Evolutionary conservation across 2,797 vertebrate species (phyloP).

Genomic region (Pantherophis vulpinus): DNA sequence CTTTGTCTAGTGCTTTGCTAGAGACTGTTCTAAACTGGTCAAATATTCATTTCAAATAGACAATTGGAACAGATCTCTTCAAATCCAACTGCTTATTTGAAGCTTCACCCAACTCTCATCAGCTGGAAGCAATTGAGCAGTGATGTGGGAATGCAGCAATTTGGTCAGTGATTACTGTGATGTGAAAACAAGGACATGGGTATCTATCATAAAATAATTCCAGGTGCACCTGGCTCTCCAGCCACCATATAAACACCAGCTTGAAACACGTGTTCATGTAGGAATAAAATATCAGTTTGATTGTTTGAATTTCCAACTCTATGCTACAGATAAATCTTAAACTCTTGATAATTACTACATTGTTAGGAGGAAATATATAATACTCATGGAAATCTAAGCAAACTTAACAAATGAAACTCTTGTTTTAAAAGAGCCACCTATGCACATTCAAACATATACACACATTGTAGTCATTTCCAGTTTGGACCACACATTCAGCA

Average conservation of each 20-base stretch:
- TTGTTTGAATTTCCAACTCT: neutral
- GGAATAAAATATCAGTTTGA: neutral
- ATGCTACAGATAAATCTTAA: neutral
- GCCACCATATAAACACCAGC: neutral
- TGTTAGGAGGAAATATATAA: neutral
- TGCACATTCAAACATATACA: neutral
- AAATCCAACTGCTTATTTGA: neutral
- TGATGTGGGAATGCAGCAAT: neutral
- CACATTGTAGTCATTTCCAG: neutral
- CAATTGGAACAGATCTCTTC: neutral
- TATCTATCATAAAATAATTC: neutral
- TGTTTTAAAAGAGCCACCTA: neutral
- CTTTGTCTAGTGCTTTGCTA: neutral
- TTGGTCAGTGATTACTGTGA: neutral
- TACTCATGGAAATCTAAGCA: neutral
- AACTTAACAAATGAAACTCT: neutral
- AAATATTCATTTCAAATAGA: neutral
- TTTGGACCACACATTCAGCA: conserved; percentile 14
- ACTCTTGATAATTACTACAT: neutral
- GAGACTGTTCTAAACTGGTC: neutral
- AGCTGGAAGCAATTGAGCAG: neutral
- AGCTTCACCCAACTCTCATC: neutral
- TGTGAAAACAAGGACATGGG: neutral
- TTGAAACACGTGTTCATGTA: neutral
- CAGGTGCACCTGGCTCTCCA: neutral